Base-by-base conservation (phyloP, 1,140 invertebrate species). In the Drosophila elegans region DNA sequence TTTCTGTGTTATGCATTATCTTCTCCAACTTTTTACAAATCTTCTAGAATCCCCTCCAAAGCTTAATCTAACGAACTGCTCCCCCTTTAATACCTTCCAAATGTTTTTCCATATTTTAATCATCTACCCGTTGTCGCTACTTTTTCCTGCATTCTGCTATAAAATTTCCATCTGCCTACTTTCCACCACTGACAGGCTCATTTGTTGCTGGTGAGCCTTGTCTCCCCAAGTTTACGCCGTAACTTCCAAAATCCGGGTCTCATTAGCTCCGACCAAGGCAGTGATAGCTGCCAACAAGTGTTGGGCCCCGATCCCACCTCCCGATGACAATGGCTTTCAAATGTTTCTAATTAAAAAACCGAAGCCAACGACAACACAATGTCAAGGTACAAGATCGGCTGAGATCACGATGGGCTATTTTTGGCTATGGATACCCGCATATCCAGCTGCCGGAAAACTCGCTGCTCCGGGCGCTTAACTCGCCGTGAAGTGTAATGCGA, bases 311-410 rank as follows among this genome's bases (percentile, higher is more conserved):
- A 42, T 45, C 74, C 48, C 42, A 32, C 42, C 27, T 36, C 32
- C 60, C 74, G 48, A 68, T 73, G 72, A 83, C 83, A 86, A 86
- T 86, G 67, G 83, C 83, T 86, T 88, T 86, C 83, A 77, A 86
- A 86, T 86, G 83, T 86, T 86, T 88, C 83, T 88, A 83, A 86
- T 86, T 86, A 86, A 86, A 88, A 88, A 83, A 83, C 63, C 41
- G 12, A 61, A 54, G 41, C 12, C 38, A 9, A 32, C 13, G 27
- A 21, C 44, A 57, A 41, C 32, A 60, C 57, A 80, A 71, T 60
- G 42, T 38, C 44, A 55, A 57, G 55, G 53, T 68, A 77, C 44
- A 57, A 59, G 62, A 60, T 49, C 46, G 46, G n/a, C 60, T 39
- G n/a, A 32, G 27, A 13, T 32, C 27, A 10, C 11, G 27, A 32